Conservation (phyloP, 64 coral and sea anemone genomes). For the Stylophora pistillata region DNA sequence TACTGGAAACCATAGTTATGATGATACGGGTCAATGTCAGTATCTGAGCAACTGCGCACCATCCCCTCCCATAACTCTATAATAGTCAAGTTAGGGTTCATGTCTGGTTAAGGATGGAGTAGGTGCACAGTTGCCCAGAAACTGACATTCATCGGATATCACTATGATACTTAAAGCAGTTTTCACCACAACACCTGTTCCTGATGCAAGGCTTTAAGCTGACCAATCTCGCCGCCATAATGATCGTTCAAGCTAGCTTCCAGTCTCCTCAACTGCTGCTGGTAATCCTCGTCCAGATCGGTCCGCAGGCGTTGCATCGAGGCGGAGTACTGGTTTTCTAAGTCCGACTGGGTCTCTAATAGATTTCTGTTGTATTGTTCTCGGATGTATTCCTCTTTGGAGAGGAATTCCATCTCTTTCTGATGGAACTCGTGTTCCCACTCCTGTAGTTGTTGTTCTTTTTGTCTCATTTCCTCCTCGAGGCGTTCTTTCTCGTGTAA, state of each 20-base stretch:
- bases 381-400: constrained; percentile 71
- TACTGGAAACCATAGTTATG: no score
- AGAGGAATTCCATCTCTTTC: constrained; percentile 72
- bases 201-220: constrained; percentile 48
- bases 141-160: neutral
- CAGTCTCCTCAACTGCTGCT: constrained; percentile 40
- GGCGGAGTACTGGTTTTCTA: constrained; percentile 75
- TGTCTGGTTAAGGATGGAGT: neutral
- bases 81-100: neutral
- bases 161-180: neutral
- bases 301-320: constrained; percentile 72
- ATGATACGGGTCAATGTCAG: no score
- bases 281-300: constrained; percentile 58
- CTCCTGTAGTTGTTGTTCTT: constrained; percentile 82
- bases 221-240: constrained; percentile 40
- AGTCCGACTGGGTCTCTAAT: constrained; percentile 54
- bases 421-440: constrained; percentile 95
- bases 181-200: constrained; percentile 76
- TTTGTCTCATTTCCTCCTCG: constrained; percentile 83
- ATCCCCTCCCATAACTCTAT: no score
- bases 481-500: constrained; percentile 77
- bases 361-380: constrained; percentile 66
- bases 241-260: constrained; percentile 60
- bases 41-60: no score
- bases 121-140: neutral